Percentiles rank a stretch among this genome's conserved stretches.
These are phyloP conservation scores for Ephialtes manifestator DNA, from an alignment of 2,888 invertebrate species.

Conservation along the genomic window DNA sequence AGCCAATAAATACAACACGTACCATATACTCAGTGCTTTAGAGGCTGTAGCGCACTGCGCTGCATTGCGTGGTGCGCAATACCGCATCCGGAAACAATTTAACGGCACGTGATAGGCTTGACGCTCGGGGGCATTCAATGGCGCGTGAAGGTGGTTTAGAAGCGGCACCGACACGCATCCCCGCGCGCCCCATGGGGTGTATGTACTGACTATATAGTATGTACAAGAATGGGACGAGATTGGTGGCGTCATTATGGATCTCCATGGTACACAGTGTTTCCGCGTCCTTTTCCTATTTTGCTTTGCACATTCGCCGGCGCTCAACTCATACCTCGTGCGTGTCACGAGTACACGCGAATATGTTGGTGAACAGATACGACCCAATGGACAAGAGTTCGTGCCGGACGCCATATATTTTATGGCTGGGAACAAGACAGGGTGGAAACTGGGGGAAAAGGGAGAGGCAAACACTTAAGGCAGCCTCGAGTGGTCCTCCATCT, in stretches of 20 bases:
- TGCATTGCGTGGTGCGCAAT: conserved; percentile 35
- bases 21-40: no score
- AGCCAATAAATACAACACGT: conserved; percentile 35
- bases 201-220: conserved; percentile 27
- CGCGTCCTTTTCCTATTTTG: conserved; percentile 26
- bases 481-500: conserved; percentile 31
- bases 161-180: conserved; percentile 75
- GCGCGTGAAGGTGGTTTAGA: conserved; percentile 77
- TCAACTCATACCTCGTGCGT: conserved; percentile 46
- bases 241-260: conserved; percentile 78
- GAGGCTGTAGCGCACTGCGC: conserved; percentile 4
- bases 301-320: conserved; percentile 4
- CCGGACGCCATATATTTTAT: conserved; percentile 62
- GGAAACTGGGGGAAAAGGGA: conserved; percentile 33
- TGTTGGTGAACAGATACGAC: conserved; percentile 43
- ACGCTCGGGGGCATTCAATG: conserved; percentile 74
- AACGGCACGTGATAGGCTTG: conserved; percentile 74
- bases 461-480: conserved; percentile 42
- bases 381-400: conserved; percentile 57
- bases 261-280: conserved; percentile 67
- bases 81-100: conserved; percentile 80
- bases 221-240: conserved; percentile 74
- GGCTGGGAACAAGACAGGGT: conserved; percentile 28
- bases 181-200: conserved; percentile 75
- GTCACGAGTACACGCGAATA: conserved; percentile 49